These are phyloP conservation scores for Podiceps cristatus DNA, from an alignment of 2,113 vertebrate species.

Conservation along the genomic window DNA sequence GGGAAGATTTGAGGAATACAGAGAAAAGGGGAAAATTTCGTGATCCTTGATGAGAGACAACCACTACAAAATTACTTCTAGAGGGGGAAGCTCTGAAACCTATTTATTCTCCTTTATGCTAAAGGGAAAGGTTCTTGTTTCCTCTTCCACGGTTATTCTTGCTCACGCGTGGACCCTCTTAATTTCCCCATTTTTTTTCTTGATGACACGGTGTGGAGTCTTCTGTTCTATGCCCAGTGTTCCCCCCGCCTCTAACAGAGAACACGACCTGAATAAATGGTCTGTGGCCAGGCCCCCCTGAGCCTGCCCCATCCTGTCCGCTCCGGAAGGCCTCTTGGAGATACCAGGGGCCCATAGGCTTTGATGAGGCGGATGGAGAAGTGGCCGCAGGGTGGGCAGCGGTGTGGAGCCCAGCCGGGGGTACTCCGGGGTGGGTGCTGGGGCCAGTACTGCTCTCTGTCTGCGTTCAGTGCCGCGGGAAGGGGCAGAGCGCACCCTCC, in stretches of 20 bases:
- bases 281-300: neutral
- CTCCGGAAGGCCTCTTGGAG: neutral
- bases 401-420: fast-evolving
- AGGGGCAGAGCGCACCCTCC: neutral
- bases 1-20: neutral
- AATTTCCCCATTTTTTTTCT: neutral
- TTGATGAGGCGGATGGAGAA: neutral
- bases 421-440: fast-evolving
- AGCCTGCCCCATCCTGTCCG: no score
- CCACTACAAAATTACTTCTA: neutral
- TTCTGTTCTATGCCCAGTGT: neutral
- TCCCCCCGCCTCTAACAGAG: neutral
- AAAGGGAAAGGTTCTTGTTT: neutral
- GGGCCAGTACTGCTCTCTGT: fast-evolving
- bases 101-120: neutral
- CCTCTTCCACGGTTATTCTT: neutral
- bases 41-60: neutral
- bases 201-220: no score
- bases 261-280: neutral
- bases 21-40: neutral
- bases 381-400: fast-evolving
- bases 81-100: neutral
- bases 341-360: neutral
- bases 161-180: neutral
- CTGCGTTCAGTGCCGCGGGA: neutral